Evolutionary conservation across 2,888 invertebrate genomes (phyloP).

Genomic region (Limulus polyphemus): DNA sequence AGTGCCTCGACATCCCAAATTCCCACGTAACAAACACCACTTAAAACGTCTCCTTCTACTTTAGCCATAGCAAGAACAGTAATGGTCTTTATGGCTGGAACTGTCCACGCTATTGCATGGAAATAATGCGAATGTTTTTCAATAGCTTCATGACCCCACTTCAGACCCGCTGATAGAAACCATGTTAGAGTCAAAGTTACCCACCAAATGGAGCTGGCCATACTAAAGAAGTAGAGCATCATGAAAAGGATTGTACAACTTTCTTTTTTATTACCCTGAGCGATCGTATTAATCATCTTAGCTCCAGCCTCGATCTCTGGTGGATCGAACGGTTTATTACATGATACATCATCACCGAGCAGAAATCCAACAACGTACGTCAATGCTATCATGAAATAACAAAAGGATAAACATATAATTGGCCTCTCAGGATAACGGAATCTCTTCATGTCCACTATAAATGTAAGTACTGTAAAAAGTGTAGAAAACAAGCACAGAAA

Average conservation of each 20-base stretch:
- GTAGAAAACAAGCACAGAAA: slow-evolving; percentile 78
- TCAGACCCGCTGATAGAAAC: slow-evolving; percentile 90
- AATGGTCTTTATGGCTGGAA: slow-evolving; percentile 89
- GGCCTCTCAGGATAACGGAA: slow-evolving; percentile 97
- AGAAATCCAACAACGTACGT: slow-evolving; percentile 73
- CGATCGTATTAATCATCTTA: slow-evolving; percentile 63
- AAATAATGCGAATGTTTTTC: slow-evolving; percentile 95
- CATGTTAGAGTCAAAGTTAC: slow-evolving; percentile 88
- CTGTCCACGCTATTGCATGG: slow-evolving; percentile 95
- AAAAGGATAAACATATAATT: slow-evolving; percentile 90
- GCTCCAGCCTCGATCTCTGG: slow-evolving; percentile 47
- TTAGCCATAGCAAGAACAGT: slow-evolving; percentile 87
- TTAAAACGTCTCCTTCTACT: slow-evolving; percentile 84
- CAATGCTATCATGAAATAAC: slow-evolving; percentile 85
- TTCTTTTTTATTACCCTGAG: slow-evolving; percentile 53
- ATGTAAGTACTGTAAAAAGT: slow-evolving; percentile 64
- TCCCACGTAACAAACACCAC: slow-evolving; percentile 88
- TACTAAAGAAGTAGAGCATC: slow-evolving; percentile 89
- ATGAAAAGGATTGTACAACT: slow-evolving; percentile 86
- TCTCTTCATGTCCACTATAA: slow-evolving; percentile 82
- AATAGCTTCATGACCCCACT: slow-evolving; percentile 97
- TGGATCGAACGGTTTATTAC: slow-evolving; percentile 63
- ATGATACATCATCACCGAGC: slow-evolving; percentile 67
- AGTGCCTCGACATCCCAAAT: slow-evolving; percentile 72
- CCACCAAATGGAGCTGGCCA: slow-evolving; percentile 98